Evolutionary conservation across 2,888 invertebrate species (phyloP).

Genomic region (Tanaodytes sp.): DNA sequence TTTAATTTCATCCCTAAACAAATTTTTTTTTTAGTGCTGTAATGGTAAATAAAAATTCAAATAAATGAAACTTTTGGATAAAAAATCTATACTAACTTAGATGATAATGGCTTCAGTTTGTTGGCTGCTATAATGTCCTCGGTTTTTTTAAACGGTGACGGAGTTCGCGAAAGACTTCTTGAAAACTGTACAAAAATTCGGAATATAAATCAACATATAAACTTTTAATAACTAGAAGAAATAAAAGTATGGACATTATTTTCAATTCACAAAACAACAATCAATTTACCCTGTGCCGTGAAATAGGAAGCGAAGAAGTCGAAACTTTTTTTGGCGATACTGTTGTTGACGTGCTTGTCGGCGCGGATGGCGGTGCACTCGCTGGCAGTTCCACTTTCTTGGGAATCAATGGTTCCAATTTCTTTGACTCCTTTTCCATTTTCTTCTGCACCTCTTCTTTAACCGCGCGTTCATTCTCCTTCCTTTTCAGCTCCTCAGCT

Average conservation of each 20-base stretch:
- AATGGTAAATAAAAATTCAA: slow-evolving; percentile 4
- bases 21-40: no score
- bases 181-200: slow-evolving; percentile 75
- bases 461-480: slow-evolving; percentile 50
- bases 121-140: slow-evolving; percentile 70
- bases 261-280: not conserved
- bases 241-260: not conserved
- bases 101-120: slow-evolving; percentile 62
- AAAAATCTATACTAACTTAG: slow-evolving; percentile 57
- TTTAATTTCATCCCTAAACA: slow-evolving; percentile 67
- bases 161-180: slow-evolving; percentile 86
- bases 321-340: slow-evolving; percentile 70
- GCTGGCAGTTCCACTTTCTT: slow-evolving; percentile 62
- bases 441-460: slow-evolving; percentile 67
- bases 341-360: slow-evolving; percentile 45
- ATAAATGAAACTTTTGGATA: no score
- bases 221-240: slow-evolving; percentile 2
- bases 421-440: slow-evolving; percentile 64
- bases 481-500: slow-evolving; percentile 55
- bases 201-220: not conserved
- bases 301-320: slow-evolving; percentile 61
- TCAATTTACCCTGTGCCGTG: slow-evolving; percentile 66
- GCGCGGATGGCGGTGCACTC: slow-evolving; percentile 1
- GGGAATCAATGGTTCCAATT: slow-evolving; percentile 56
- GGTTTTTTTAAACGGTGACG: slow-evolving; percentile 85